phyloP scores from a whole-genome alignment of 2,888 invertebrate species.

The Neocrepidodera transversa region DNA sequence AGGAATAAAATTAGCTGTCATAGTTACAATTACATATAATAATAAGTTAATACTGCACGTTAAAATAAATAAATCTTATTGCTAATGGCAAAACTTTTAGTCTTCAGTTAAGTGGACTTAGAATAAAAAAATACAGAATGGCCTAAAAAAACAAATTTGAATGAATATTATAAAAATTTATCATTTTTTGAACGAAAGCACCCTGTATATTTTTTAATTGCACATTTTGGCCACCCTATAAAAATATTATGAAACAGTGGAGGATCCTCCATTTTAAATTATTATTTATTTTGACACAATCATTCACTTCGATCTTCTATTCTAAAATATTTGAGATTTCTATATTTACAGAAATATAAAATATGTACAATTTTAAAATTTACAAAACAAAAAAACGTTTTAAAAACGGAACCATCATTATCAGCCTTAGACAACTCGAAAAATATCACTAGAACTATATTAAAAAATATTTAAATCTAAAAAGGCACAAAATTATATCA shows the following conservation, averaged over 20 bases:
- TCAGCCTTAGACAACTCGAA: slow-evolving; percentile 28
- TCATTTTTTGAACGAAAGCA: no score
- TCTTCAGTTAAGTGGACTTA: slow-evolving; percentile 14
- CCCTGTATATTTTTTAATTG: no score
- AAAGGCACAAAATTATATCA: slow-evolving; percentile 6
- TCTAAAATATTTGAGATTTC: slow-evolving; percentile 17
- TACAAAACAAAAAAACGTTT: slow-evolving; percentile 25
- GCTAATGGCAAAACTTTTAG: slow-evolving; percentile 41
- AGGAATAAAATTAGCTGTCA: slow-evolving; percentile 31
- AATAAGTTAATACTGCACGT: slow-evolving; percentile 38
- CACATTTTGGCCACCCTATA: neutral
- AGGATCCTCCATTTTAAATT: neutral
- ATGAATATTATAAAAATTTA: no score
- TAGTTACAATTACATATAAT: slow-evolving; percentile 27
- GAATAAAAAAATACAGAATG: neutral
- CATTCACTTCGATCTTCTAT: neutral
- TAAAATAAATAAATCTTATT: slow-evolving; percentile 38
- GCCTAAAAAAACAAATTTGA: no score
- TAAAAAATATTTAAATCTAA: slow-evolving; percentile 3
- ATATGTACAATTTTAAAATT: slow-evolving; percentile 30
- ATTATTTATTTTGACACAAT: slow-evolving; percentile 20
- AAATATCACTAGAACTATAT: slow-evolving; percentile 28
- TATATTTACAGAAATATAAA: slow-evolving; percentile 24
- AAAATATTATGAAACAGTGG: neutral
- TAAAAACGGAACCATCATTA: slow-evolving; percentile 24